Evolutionary conservation across 2,888 invertebrate species (phyloP).

Genomic region (Dryocosmus kuriphilus): DNA sequence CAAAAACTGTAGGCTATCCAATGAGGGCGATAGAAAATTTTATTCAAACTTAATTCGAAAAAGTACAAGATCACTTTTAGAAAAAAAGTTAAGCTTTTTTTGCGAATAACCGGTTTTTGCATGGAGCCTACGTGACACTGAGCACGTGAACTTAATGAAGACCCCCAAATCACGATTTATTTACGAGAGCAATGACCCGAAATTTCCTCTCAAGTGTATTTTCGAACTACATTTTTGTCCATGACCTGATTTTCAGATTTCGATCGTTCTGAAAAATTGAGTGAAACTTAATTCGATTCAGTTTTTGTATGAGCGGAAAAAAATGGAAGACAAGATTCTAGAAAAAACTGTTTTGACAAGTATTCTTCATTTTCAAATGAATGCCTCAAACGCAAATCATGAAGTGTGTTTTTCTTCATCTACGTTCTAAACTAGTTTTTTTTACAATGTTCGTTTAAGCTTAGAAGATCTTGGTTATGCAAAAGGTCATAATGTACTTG

Average conservation of each 20-base stretch:
- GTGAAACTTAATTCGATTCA: background rate
- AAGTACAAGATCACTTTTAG: no score
- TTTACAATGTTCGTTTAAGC: slow-evolving; percentile 13
- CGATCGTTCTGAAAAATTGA: background rate
- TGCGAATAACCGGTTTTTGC: no score
- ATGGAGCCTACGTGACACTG: slow-evolving; percentile 10
- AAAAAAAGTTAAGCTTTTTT: background rate
- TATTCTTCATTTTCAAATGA: background rate
- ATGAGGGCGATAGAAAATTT: no score
- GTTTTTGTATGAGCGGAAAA: background rate
- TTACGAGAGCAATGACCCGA: slow-evolving; percentile 17
- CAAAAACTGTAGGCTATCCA: background rate
- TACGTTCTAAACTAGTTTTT: slow-evolving; percentile 1
- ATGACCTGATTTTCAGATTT: background rate
- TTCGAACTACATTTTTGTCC: background rate
- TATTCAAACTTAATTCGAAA: background rate
- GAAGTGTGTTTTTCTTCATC: slow-evolving; percentile 11
- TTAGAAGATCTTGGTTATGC: slow-evolving; percentile 17
- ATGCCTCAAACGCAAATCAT: background rate
- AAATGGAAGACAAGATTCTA: background rate
- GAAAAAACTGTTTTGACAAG: background rate
- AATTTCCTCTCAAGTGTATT: background rate
- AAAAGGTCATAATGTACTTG: slow-evolving; percentile 39
- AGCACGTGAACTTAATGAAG: background rate
- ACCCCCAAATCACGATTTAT: background rate